Conservation (phyloP, 2,797 vertebrate species). For the Argya squamiceps region DNA sequence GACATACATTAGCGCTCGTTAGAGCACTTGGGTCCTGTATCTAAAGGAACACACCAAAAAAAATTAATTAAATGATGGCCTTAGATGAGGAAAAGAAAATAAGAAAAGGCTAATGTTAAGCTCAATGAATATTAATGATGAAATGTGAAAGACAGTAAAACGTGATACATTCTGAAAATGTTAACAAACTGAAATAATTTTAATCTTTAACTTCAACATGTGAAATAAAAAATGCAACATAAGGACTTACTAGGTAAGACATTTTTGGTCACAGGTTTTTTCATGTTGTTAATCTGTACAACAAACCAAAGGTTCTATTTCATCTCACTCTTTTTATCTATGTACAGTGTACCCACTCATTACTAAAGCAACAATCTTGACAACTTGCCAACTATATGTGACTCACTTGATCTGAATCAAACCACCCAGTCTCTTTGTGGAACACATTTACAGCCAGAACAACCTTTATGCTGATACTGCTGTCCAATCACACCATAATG, state of each 20-base stretch:
- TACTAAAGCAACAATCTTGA: conserved; percentile 15
- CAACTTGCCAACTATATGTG: not conserved
- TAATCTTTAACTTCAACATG: not conserved
- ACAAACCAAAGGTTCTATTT: not conserved
- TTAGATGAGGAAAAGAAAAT: not conserved
- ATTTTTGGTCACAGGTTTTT: not conserved
- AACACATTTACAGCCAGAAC: not conserved
- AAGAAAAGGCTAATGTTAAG: not conserved
- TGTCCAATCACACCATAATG: not conserved
- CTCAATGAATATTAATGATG: not conserved
- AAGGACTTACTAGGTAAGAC: not conserved
- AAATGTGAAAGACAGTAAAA: not conserved
- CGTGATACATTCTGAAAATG: not conserved
- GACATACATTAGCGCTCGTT: rapidly evolving
- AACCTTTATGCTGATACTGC: not conserved
- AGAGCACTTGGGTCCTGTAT: not conserved
- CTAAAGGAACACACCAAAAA: not conserved
- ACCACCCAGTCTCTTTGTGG: not conserved
- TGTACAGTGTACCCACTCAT: not conserved
- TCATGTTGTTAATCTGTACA: not conserved
- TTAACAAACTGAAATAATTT: not conserved
- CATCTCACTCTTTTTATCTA: not conserved
- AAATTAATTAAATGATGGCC: not conserved
- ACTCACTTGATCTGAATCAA: not conserved
- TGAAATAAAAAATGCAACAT: not conserved